These are phyloP conservation scores for Plebejus melissa DNA, from an alignment of 2,888 invertebrate genomes.

Conservation along the genomic window DNA sequence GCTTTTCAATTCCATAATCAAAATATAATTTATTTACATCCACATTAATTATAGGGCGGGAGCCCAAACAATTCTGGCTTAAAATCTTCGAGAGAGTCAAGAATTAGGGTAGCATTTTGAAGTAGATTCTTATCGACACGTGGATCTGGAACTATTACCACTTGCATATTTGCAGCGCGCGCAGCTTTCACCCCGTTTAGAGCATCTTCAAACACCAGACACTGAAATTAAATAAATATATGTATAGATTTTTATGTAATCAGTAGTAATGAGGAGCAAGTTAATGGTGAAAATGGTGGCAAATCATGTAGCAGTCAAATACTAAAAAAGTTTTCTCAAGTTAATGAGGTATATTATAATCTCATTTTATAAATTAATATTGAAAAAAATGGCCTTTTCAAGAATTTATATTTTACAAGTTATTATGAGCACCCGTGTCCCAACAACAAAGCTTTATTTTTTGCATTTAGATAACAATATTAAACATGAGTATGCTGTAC, in stretches of 20 bases:
- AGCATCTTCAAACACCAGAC: conserved; percentile 94
- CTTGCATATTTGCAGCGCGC: conserved; percentile 89
- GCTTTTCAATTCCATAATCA: neutral
- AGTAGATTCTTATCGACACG: conserved; percentile 51
- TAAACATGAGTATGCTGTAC: neutral
- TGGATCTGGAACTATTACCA: conserved; percentile 87
- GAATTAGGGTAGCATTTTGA: conserved; percentile 81
- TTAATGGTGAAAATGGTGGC: neutral
- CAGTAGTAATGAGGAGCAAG: neutral
- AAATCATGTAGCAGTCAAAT: no score
- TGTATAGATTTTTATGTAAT: neutral
- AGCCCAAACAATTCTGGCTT: conserved; percentile 90
- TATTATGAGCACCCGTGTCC: no score
- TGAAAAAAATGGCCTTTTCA: no score
- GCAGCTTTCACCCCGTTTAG: conserved; percentile 92
- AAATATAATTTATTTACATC: neutral
- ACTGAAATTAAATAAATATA: conserved; percentile 64
- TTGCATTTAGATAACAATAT: neutral
- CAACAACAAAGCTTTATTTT: no score
- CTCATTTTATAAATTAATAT: no score
- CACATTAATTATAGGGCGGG: conserved; percentile 65
- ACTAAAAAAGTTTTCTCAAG: no score
- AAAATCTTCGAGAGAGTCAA: conserved; percentile 87
- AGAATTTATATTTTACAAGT: no score
- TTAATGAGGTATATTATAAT: no score